Conservation (phyloP, 1,140 invertebrate genomes). For the Anthonomus grandis region DNA sequence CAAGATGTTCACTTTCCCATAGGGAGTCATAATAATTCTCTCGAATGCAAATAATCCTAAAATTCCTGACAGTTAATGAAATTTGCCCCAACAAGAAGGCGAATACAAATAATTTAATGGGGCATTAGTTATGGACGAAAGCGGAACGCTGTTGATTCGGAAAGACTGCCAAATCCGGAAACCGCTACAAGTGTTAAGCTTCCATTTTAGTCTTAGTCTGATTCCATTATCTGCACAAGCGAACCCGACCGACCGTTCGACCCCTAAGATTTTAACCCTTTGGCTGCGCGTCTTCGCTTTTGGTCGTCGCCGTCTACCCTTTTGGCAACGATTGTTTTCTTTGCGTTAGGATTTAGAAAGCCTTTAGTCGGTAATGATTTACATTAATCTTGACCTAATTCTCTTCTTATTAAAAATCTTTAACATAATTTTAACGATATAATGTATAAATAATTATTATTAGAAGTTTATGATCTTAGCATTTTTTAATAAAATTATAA, state of each 20-base stretch:
- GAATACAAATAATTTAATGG: slow-evolving; percentile 31
- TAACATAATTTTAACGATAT: too few species aligned
- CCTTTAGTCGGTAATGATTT: too few species aligned
- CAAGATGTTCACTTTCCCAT: slow-evolving; percentile 27
- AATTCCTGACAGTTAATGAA: slow-evolving; percentile 29
- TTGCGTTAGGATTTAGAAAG: slow-evolving; percentile 21
- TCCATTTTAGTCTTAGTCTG: slow-evolving; percentile 29
- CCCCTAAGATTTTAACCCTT: slow-evolving; percentile 21
- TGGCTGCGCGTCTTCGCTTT: slow-evolving; percentile 17
- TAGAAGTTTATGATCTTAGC: too few species aligned
- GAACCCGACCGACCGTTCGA: neutral
- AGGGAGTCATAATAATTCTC: slow-evolving; percentile 27
- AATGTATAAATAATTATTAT: too few species aligned
- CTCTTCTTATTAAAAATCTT: too few species aligned
- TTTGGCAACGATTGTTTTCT: slow-evolving; percentile 18
- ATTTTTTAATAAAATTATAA: too few species aligned
- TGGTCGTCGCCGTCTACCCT: too few species aligned
- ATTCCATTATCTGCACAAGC: slow-evolving; percentile 33
- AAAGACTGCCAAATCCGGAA: slow-evolving; percentile 20
- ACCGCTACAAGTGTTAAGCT: slow-evolving; percentile 31
- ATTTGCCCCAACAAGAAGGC: slow-evolving; percentile 23
- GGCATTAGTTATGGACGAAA: slow-evolving; percentile 22
- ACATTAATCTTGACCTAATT: too few species aligned
- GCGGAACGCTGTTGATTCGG: slow-evolving; percentile 20
- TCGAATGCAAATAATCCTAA: slow-evolving; percentile 26